Conservation (phyloP, 92 coral and sea anemone genomes). For the Parazoanthus darwini region DNA sequence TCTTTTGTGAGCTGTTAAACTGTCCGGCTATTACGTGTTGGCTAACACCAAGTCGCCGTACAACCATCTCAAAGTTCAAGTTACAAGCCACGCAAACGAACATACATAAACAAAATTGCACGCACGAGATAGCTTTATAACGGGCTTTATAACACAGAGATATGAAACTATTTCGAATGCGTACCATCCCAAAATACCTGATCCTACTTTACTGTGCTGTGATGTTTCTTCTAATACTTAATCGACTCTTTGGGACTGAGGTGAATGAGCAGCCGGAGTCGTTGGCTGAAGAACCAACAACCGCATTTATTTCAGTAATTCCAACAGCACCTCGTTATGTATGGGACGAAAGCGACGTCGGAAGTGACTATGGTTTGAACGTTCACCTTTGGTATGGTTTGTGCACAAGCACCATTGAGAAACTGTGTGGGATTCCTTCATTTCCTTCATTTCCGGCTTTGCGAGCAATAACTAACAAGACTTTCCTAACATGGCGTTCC, state of each 20-base stretch:
- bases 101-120: not conserved
- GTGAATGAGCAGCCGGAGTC: not conserved
- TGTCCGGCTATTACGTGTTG: too few species aligned
- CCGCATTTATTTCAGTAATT: too few species aligned
- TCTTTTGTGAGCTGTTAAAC: too few species aligned
- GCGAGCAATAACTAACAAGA: constrained; percentile 5
- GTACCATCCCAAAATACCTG: constrained; percentile 1
- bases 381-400: constrained; percentile 23
- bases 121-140: not conserved
- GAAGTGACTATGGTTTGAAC: constrained; percentile 16
- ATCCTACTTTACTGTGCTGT: not conserved
- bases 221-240: not conserved
- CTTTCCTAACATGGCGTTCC: constrained; percentile 12
- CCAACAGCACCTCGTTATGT: not conserved
- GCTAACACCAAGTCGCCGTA: too few species aligned
- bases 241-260: not conserved
- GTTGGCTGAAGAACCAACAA: not conserved
- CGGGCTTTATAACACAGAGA: not conserved
- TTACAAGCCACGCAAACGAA: not conserved
- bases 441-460: constrained; percentile 26
- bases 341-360: not conserved
- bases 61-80: too few species aligned
- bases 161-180: constrained; percentile 5
- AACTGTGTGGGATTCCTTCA: constrained; percentile 9
- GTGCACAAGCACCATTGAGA: constrained; percentile 5